phyloP scores from a whole-genome alignment of 2,888 invertebrate species.

The Oxycera nigricornis region DNA sequence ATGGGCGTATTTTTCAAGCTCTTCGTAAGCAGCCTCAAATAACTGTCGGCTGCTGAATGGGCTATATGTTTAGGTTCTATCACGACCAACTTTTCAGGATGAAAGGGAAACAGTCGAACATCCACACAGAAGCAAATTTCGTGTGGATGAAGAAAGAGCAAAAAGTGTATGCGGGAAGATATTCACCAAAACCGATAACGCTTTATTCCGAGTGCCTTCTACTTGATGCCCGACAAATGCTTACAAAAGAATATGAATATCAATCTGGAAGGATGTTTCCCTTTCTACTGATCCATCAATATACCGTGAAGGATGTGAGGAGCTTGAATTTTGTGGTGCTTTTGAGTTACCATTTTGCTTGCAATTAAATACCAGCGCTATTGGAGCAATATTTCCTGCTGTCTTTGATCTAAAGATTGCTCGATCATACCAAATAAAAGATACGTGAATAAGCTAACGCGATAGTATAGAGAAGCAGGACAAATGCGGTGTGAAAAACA shows the following conservation, averaged over 20 bases:
- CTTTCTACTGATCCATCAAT: slow-evolving; percentile 1
- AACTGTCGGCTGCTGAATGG: slow-evolving; percentile 5
- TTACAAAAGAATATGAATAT: slow-evolving; percentile 35
- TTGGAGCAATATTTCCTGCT: no score
- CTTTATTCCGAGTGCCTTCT: neutral
- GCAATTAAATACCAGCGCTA: no score
- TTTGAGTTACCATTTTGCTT: no score
- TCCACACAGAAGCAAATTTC: neutral
- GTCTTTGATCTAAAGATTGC: no score
- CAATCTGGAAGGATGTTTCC: slow-evolving; percentile 22
- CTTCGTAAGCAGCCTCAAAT: neutral
- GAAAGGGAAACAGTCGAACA: neutral
- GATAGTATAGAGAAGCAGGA: no score
- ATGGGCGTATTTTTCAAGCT: neutral
- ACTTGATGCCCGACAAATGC: neutral
- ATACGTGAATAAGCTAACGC: no score
- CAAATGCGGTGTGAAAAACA: no score
- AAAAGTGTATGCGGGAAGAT: neutral
- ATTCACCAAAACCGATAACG: slow-evolving; percentile 4
- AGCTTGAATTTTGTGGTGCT: no score
- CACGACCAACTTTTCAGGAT: neutral
- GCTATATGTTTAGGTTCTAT: slow-evolving; percentile 25
- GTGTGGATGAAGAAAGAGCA: neutral
- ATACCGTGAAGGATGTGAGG: neutral
- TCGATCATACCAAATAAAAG: no score